Evolutionary conservation across 2,797 vertebrate genomes (phyloP), one percentile per base, ranked within the genome.

Genomic region (Danio tinwini): DNA sequence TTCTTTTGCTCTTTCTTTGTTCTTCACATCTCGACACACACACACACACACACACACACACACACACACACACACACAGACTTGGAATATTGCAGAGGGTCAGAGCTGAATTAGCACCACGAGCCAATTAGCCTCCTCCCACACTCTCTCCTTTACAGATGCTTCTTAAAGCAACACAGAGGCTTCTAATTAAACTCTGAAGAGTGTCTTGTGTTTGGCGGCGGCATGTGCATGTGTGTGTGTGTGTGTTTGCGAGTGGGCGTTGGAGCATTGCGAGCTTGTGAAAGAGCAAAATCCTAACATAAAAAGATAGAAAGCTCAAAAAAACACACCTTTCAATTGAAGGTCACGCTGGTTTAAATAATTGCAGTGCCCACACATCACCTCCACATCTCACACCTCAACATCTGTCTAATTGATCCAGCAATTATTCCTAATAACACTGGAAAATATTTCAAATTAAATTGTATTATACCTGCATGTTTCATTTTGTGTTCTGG

Each of bases 131-230:
- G 65, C 81, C 85, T 64, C 74, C 63, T 77, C 82, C 86, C 81
- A 74, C 79, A 17, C 85, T 84, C 50, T 6, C 58, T 56, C 0
- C 49, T 77, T 76, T 88, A 83, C 82, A 82, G 76, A 75, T 40
- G 44, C 77, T 82, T 81, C 81, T 81, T 83, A 83, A 68, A 82
- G 85, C 82, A 64, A 81, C 52, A 86, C 81, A 85, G 86, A 91
- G 87, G 84, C 78, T 73, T 68, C 83, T 83, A 88, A 89, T 91
- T 91, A 90, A 91, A 86, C 71, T 81, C 53, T 81, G 77, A 85
- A 85, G 82, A 65, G 69, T 74, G 68, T 62, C 56, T 77, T 49
- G 69, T 73, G 42, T 76, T 67, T n/a, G 44, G 9, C 40, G 58
- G 71, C 65, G 69, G 64, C 44, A 55, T 37, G 21, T 58, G 52